Percentiles rank a stretch among this genome's conserved stretches.
These are phyloP conservation scores for Osmerus mordax DNA, from an alignment of 2,113 vertebrate species.

Conservation along the genomic window DNA sequence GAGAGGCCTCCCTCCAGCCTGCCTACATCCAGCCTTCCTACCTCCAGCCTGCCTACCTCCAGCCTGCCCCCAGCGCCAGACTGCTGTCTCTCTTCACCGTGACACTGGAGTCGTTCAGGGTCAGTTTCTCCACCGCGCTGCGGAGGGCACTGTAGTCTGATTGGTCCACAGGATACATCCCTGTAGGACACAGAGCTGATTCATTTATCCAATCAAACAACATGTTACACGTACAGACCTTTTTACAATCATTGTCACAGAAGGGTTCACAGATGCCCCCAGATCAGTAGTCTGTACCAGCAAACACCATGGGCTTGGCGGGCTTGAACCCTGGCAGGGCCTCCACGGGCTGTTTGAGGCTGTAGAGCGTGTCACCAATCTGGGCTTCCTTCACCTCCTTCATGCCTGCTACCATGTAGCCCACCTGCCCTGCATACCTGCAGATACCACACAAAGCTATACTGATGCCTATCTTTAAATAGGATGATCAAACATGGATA, in stretches of 20 bases:
- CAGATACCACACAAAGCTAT: conserved; percentile 18
- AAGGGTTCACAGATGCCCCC: background rate
- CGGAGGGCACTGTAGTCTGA: conserved; percentile 88
- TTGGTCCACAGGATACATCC: conserved; percentile 92
- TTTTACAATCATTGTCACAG: background rate
- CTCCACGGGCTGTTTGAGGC: conserved; percentile 84
- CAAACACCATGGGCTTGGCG: conserved; percentile 97
- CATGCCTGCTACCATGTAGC: conserved; percentile 93
- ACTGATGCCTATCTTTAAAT: background rate
- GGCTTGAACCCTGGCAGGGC: conserved; percentile 92
- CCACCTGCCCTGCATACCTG: conserved; percentile 95
- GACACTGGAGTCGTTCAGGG: conserved; percentile 94
- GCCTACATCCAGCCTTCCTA: background rate
- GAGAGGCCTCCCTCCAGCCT: background rate
- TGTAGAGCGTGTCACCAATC: conserved; percentile 92
- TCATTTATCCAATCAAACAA: background rate
- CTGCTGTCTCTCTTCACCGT: conserved; percentile 89
- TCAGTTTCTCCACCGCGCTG: conserved; percentile 90
- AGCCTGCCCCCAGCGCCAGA: conserved; percentile 90
- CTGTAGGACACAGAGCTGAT: conserved; percentile 56
- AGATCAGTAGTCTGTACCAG: conserved; percentile 72
- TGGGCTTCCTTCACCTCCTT: conserved; percentile 97
- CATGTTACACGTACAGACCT: background rate
- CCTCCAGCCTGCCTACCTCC: conserved; percentile 78
- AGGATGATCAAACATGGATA: background rate